Evolutionary conservation across 37 sponge, comb jelly and placozoan genomes (phyloP).

Genomic region (Spongilla lacustris): DNA sequence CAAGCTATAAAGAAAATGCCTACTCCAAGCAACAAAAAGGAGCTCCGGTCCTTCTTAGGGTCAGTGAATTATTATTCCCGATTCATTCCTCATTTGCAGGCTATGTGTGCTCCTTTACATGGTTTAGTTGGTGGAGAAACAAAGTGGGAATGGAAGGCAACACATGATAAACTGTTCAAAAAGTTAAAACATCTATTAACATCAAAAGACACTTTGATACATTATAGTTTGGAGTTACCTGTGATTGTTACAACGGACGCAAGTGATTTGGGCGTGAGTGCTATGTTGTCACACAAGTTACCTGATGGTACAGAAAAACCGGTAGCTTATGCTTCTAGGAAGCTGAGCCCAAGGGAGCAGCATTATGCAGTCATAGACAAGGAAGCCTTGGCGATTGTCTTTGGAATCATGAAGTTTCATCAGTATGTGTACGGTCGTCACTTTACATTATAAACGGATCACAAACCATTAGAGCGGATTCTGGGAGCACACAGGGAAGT

Average conservation of each 20-base stretch:
- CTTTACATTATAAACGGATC: neutral
- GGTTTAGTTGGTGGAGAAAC: slow-evolving; percentile 2
- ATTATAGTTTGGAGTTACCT: slow-evolving; percentile 13
- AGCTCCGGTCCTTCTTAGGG: slow-evolving; percentile 33
- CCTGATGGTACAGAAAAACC: slow-evolving; percentile 25
- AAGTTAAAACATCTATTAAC: slow-evolving; percentile 15
- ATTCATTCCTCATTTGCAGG: slow-evolving; percentile 38
- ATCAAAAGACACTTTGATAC: slow-evolving; percentile 21
- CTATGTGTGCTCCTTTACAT: slow-evolving; percentile 25
- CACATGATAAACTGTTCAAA: slow-evolving; percentile 14
- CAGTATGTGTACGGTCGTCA: no score
- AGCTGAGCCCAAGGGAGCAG: slow-evolving; percentile 12
- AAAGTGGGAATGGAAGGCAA: slow-evolving; percentile 36
- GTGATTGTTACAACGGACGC: slow-evolving; percentile 33
- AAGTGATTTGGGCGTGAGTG: slow-evolving; percentile 16
- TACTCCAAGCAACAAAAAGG: slow-evolving; percentile 11
- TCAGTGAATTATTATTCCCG: slow-evolving; percentile 42
- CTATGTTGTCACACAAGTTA: slow-evolving; percentile 17
- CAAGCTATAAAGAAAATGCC: neutral
- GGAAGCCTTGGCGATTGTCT: slow-evolving; percentile 34
- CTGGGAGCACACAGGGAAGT: no score
- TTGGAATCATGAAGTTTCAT: no score
- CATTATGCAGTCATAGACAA: slow-evolving; percentile 22
- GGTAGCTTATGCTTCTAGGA: slow-evolving; percentile 18
- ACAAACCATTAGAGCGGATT: slow-evolving; percentile 3